These are phyloP conservation scores for Lycophotia porphyrea DNA, from an alignment of 2,888 invertebrate genomes.

Conservation along the genomic window DNA sequence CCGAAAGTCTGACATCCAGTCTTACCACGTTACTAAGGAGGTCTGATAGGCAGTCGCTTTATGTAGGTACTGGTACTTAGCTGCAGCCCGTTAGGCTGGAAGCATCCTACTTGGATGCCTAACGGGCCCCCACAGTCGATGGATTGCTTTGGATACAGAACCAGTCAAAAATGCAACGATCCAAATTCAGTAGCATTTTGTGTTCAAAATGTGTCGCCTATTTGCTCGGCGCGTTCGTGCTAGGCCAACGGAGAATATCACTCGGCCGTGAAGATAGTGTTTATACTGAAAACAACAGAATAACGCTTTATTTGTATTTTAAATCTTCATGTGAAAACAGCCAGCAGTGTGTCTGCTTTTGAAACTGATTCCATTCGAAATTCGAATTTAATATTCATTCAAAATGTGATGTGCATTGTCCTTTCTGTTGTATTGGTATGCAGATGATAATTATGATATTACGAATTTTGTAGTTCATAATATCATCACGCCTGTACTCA, in stretches of 20 bases:
- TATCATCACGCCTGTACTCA: neutral
- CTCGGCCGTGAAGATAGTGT: constrained; percentile 55
- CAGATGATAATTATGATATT: neutral
- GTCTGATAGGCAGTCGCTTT: no score
- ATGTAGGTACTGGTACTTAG: no score
- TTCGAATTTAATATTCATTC: constrained; percentile 6
- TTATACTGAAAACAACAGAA: constrained; percentile 50
- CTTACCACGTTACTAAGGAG: no score
- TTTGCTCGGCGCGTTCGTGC: constrained; percentile 3
- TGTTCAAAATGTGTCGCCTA: no score
- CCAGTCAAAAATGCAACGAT: neutral
- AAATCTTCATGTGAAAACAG: constrained; percentile 33
- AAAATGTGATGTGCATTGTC: constrained; percentile 1
- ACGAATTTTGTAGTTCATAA: neutral
- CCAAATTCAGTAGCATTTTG: neutral
- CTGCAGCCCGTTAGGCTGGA: no score
- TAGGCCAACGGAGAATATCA: neutral
- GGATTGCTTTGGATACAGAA: neutral
- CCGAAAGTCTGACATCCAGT: no score
- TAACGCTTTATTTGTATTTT: constrained; percentile 42
- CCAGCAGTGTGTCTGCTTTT: constrained; percentile 27
- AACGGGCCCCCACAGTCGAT: neutral
- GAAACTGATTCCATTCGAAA: constrained; percentile 11
- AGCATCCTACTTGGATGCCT: neutral
- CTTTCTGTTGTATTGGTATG: neutral